These are phyloP conservation scores for Apus apus DNA, from an alignment of 2,113 vertebrate species.

Conservation along the genomic window DNA sequence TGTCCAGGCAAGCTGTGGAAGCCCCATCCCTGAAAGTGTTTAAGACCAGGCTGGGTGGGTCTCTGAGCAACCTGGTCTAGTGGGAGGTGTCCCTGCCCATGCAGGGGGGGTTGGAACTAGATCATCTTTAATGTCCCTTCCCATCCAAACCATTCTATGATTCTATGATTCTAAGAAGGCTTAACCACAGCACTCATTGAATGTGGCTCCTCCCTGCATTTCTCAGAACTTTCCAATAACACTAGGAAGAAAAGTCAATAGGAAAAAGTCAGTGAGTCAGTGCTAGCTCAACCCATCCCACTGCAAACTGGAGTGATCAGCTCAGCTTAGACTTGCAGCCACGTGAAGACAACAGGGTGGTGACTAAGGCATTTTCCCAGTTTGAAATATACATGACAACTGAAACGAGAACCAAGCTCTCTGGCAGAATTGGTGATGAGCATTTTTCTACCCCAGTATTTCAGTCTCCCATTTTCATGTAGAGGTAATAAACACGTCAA, in stretches of 20 bases:
- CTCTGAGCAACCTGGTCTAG: too few relatives aligned
- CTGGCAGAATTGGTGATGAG: neutral
- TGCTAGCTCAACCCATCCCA: neutral
- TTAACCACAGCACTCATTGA: accelerated
- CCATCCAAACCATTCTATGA: too few relatives aligned
- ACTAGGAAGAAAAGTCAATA: neutral
- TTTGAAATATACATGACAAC: neutral
- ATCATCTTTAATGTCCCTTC: too few relatives aligned
- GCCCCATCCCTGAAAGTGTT: too few relatives aligned
- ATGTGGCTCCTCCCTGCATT: neutral
- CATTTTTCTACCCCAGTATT: neutral
- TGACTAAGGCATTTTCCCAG: neutral
- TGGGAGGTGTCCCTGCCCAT: too few relatives aligned
- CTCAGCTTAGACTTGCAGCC: neutral
- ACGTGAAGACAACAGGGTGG: accelerated
- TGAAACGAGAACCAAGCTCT: neutral
- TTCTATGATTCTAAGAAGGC: neutral
- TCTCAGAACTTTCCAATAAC: neutral
- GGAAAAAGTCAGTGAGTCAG: neutral
- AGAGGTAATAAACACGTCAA: neutral
- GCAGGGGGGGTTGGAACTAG: too few relatives aligned
- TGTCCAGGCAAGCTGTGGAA: too few relatives aligned
- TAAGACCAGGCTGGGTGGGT: too few relatives aligned
- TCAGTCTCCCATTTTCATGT: neutral
- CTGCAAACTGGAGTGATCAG: neutral